Percentiles rank a stretch among this genome's conserved stretches.
phyloP scores from a whole-genome alignment of 2,888 invertebrate species.

The Marronus borbonicus region DNA sequence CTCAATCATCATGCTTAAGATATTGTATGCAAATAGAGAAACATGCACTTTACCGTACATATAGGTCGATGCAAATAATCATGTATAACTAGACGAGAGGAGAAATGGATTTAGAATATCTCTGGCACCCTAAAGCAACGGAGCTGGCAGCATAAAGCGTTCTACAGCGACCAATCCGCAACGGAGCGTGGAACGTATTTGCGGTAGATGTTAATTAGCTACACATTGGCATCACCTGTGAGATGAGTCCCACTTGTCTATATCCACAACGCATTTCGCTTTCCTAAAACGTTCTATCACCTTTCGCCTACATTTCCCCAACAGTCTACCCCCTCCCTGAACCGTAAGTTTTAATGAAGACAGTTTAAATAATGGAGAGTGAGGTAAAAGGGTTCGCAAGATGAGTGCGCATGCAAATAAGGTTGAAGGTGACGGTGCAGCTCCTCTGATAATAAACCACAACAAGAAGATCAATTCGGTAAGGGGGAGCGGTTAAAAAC shows the following conservation, averaged over 20 bases:
- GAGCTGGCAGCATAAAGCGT: constrained; percentile 6
- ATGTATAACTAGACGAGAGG: neutral
- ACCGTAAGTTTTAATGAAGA: constrained; percentile 66
- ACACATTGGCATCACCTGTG: constrained; percentile 53
- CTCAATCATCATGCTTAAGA: neutral
- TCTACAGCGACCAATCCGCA: neutral
- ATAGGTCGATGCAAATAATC: neutral
- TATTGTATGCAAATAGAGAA: neutral
- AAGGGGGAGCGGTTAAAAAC: constrained; percentile 36
- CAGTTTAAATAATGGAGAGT: constrained; percentile 65
- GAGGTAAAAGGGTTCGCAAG: constrained; percentile 62
- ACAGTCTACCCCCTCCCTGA: constrained; percentile 7
- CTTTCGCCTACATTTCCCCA: constrained; percentile 39
- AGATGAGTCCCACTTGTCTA: constrained; percentile 42
- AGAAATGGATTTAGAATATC: neutral
- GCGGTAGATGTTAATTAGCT: constrained; percentile 53
- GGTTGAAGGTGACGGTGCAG: constrained; percentile 60
- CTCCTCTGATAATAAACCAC: constrained; percentile 63
- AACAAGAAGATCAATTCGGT: constrained; percentile 62
- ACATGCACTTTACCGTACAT: neutral
- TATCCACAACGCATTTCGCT: constrained; percentile 32
- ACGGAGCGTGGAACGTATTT: constrained; percentile 22
- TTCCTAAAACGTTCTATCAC: constrained; percentile 47
- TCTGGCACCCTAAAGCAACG: constrained; percentile 21
- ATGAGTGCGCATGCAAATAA: constrained; percentile 64